Conservation (phyloP, 2,797 vertebrate species). For the Sandelia bainsii region DNA sequence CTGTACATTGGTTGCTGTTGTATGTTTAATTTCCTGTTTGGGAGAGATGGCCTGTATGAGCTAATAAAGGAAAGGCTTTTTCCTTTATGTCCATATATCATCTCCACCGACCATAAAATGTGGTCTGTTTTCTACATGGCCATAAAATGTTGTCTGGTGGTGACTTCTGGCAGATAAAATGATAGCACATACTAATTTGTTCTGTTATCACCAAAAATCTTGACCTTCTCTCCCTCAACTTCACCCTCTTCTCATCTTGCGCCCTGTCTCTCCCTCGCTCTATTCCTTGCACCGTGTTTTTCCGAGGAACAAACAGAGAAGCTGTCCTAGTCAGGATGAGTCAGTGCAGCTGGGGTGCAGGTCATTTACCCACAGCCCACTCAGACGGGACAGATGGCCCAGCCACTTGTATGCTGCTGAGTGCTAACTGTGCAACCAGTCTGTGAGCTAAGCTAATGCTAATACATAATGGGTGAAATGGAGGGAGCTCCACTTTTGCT, state of each 20-base stretch:
- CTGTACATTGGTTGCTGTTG: constrained; percentile 26
- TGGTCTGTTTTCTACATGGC: constrained; percentile 21
- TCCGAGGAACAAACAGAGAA: constrained; percentile 72
- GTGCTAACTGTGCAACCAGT: constrained; percentile 59
- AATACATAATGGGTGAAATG: constrained; percentile 15
- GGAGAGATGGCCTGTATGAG: constrained; percentile 19
- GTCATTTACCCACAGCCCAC: constrained; percentile 79
- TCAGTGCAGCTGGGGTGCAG: constrained; percentile 83
- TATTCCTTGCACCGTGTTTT: constrained; percentile 44
- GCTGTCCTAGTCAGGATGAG: constrained; percentile 74
- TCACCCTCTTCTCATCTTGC: constrained; percentile 38
- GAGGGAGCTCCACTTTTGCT: constrained; percentile 19
- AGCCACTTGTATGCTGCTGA: constrained; percentile 64
- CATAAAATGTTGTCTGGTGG: constrained; percentile 25
- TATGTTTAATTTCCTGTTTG: constrained; percentile 72
- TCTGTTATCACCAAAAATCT: constrained; percentile 48
- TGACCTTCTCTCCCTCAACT: constrained; percentile 53
- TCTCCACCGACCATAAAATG: constrained; percentile 31
- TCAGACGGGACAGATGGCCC: constrained; percentile 78
- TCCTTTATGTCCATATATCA: constrained; percentile 20
- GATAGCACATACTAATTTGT: constrained; percentile 44
- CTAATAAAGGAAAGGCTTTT: constrained; percentile 23
- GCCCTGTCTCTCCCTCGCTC: constrained; percentile 10
- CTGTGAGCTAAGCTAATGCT: constrained; percentile 61
- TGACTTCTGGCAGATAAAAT: constrained; percentile 50